These are phyloP conservation scores for Siphamia tubifer DNA, from an alignment of 2,113 vertebrate species.

Conservation along the genomic window DNA sequence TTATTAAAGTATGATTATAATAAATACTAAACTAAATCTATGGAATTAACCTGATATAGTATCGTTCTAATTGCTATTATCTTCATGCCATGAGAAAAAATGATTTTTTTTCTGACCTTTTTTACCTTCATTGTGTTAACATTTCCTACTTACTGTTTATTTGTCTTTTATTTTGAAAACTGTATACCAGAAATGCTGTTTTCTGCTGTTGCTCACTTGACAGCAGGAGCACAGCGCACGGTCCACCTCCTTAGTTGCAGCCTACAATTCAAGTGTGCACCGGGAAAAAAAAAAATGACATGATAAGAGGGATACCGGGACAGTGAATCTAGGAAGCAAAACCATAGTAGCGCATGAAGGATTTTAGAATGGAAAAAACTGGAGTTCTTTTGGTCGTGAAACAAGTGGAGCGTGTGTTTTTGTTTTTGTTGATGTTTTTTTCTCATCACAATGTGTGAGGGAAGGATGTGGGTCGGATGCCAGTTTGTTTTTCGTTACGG, in stretches of 20 bases:
- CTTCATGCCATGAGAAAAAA: too few species aligned
- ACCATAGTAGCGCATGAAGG: slow-evolving; percentile 13
- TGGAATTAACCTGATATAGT: too few species aligned
- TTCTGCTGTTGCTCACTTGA: not conserved
- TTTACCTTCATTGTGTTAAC: not conserved
- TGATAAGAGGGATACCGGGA: slow-evolving; percentile 37
- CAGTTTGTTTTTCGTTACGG: slow-evolving; percentile 53
- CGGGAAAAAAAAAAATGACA: slow-evolving; percentile 40
- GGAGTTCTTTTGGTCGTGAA: slow-evolving; percentile 46
- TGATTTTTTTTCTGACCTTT: too few species aligned
- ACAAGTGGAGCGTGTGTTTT: slow-evolving; percentile 38
- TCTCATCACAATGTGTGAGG: slow-evolving; percentile 60
- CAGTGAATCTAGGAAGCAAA: slow-evolving; percentile 40
- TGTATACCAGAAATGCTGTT: not conserved
- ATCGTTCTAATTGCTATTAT: too few species aligned
- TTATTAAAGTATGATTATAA: too few species aligned
- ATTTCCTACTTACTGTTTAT: not conserved
- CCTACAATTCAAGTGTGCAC: slow-evolving; percentile 59
- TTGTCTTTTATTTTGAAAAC: slow-evolving; percentile 62
- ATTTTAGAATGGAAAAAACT: slow-evolving; percentile 52
- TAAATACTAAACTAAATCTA: too few species aligned
- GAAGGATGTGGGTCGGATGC: slow-evolving; percentile 63
- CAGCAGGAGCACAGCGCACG: slow-evolving; percentile 15
- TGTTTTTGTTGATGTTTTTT: not conserved
- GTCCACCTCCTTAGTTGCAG: slow-evolving; percentile 50